Evolutionary conservation across 2,888 invertebrate genomes (phyloP).

Genomic region (Lasioglossum calceatum): DNA sequence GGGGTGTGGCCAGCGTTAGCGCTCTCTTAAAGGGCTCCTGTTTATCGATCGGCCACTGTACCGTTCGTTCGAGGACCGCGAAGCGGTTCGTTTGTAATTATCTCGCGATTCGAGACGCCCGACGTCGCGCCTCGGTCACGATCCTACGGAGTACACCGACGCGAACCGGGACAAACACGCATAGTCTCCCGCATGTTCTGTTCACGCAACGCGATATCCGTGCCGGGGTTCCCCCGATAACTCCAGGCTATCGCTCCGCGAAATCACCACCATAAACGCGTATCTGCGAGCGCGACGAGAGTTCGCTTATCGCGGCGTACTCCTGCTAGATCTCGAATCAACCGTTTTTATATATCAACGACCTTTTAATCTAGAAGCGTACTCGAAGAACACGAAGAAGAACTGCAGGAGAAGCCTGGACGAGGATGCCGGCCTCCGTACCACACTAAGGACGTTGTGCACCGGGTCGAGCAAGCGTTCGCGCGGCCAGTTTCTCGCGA

Average conservation of each 20-base stretch:
- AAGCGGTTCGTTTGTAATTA: conserved; percentile 3
- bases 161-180: not conserved
- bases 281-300: not conserved
- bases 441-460: conserved; percentile 10
- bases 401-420: conserved; percentile 13
- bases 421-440: conserved; percentile 49
- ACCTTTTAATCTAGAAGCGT: conserved; percentile 40
- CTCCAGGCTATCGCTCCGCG: not conserved
- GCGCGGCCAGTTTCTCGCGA: not conserved
- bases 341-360: conserved; percentile 41
- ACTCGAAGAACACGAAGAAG: conserved; percentile 9
- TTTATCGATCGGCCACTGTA: not conserved
- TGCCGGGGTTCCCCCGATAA: conserved; percentile 8
- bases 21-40: not conserved
- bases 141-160: not conserved
- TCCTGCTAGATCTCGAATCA: conserved; percentile 33
- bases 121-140: not conserved
- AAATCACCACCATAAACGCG: not conserved
- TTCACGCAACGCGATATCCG: not conserved
- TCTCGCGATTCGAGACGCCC: not conserved
- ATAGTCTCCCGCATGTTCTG: not conserved
- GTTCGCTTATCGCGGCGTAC: conserved; percentile 8
- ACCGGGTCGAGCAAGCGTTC: not conserved
- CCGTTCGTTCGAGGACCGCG: conserved; percentile 9
- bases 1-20: not conserved